Conservation (phyloP, 2,888 invertebrate genomes). For the Caenorhabditis imperialis region DNA sequence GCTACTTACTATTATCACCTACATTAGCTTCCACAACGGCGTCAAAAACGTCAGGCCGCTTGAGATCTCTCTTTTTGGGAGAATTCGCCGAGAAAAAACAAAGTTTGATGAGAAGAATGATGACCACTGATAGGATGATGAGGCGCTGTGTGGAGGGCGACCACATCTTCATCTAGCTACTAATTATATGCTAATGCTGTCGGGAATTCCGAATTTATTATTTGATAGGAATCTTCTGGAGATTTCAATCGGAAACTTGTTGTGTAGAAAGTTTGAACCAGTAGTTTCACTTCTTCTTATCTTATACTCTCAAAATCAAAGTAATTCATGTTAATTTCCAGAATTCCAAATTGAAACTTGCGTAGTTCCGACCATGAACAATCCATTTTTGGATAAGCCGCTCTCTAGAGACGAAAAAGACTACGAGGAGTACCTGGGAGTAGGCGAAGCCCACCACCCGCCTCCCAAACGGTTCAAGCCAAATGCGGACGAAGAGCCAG, state of each 20-base stretch:
- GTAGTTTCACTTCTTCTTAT: background rate
- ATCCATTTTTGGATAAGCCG: background rate
- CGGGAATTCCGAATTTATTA: background rate
- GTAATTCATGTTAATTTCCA: no score
- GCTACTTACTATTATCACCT: background rate
- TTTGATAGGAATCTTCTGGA: background rate
- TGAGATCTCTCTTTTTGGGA: slow-evolving; percentile 4
- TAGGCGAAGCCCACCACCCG: slow-evolving; percentile 7
- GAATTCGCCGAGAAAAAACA: slow-evolving; percentile 3
- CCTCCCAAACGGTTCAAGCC: slow-evolving; percentile 13
- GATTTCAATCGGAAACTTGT: background rate
- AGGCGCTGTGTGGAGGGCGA: slow-evolving; percentile 28
- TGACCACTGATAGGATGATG: slow-evolving; percentile 2
- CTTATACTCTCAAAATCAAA: no score
- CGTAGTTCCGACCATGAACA: background rate
- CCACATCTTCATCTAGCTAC: slow-evolving; percentile 14
- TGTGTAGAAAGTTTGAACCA: background rate
- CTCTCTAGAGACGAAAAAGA: no score
- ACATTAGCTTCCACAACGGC: slow-evolving; percentile 25
- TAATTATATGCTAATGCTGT: background rate
- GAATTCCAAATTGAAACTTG: no score
- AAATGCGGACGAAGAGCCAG: background rate
- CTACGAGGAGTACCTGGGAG: slow-evolving; percentile 24
- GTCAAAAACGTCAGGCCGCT: slow-evolving; percentile 14
- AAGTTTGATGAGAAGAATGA: slow-evolving; percentile 6